Percentiles rank a stretch among this genome's conserved stretches.
These are phyloP conservation scores for Tetropium fuscum DNA, from an alignment of 2,888 invertebrate species.

Conservation along the genomic window DNA sequence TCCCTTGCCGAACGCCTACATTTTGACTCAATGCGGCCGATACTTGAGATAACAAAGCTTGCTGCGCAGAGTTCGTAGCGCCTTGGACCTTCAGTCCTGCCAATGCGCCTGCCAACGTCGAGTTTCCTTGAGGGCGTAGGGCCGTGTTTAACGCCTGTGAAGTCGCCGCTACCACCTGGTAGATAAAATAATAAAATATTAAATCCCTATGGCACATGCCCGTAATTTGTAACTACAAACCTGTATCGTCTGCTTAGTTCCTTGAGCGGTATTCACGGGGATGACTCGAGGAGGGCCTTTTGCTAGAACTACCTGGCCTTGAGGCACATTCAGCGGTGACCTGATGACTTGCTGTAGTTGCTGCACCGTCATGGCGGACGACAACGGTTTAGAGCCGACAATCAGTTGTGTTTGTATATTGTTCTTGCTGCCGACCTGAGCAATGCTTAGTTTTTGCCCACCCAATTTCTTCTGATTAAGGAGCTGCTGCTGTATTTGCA, in stretches of 20 bases:
- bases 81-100: conserved; percentile 68
- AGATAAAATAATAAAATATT: conserved; percentile 4
- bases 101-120: conserved; percentile 65
- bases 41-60: conserved; percentile 69
- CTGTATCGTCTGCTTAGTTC: conserved; percentile 73
- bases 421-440: conserved; percentile 59
- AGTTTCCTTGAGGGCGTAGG: conserved; percentile 66
- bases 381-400: conserved; percentile 72
- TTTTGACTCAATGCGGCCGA: conserved; percentile 69
- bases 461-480: conserved; percentile 70
- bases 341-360: conserved; percentile 77
- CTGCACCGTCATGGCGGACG: conserved; percentile 77
- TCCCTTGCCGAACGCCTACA: conserved; percentile 68
- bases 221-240: conserved; percentile 53
- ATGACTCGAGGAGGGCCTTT: conserved; percentile 75
- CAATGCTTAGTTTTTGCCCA: conserved; percentile 73
- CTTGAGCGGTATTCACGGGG: conserved; percentile 71
- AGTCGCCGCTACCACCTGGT: conserved; percentile 71
- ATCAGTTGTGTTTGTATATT: conserved; percentile 77
- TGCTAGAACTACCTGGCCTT: conserved; percentile 72
- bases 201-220: too few species aligned
- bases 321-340: conserved; percentile 67
- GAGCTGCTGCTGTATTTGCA: conserved; percentile 72
- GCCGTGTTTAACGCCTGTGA: conserved; percentile 68
- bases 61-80: conserved; percentile 64